Base-by-base conservation (phyloP, 2,113 vertebrate species). In the Trichomycterus rosablanca region DNA sequence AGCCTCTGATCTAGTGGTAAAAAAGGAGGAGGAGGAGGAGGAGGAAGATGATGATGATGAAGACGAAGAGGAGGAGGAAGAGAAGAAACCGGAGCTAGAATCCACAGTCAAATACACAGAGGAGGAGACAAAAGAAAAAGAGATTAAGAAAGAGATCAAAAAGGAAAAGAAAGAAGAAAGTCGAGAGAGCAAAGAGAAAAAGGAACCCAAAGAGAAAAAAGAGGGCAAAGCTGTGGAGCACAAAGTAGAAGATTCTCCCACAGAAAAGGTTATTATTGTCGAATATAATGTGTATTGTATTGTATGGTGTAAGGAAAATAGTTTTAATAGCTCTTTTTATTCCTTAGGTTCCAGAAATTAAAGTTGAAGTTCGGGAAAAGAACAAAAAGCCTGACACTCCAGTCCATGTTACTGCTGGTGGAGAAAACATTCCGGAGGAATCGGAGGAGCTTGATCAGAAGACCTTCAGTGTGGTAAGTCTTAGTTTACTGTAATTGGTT, bases 391-490 rank as follows among this genome's bases (percentile, higher is more conserved):
- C 71, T 1, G 93, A 98, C 45, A 83, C 76, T n/a, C 91, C 92
- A 0, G 84, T 94, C 71, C 93, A 94, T 4, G 93, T 93, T 48
- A 92, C 92, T 1, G 84, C 91, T 14, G 82, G 83, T 32, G 89
- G 90, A 59, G 95, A 97, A 7, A 88, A 80, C 3, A 81, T 92
- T 59, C 88, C 88, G 8, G 95, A 97, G 75, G 96, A 98, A 71
- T 91, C 94, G 5, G 96, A 98, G 76, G 96, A 98, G 28, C 84
- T 98, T 23, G 95, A 98, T 85, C 96, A 98, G 81, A 97, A 92
- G 77, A 99, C 96, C 3, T 99, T 99, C 68, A 98, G 96, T 61
- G 94, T 98, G 86, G 96, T 99, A 82, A 74, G 91, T n/a, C n/a
- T n/a, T n/a, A n/a, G n/a, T n/a, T n/a, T n/a, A n/a, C n/a, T n/a